Conservation (phyloP, 1,140 invertebrate genomes). For the Asbolus verrucosus region DNA sequence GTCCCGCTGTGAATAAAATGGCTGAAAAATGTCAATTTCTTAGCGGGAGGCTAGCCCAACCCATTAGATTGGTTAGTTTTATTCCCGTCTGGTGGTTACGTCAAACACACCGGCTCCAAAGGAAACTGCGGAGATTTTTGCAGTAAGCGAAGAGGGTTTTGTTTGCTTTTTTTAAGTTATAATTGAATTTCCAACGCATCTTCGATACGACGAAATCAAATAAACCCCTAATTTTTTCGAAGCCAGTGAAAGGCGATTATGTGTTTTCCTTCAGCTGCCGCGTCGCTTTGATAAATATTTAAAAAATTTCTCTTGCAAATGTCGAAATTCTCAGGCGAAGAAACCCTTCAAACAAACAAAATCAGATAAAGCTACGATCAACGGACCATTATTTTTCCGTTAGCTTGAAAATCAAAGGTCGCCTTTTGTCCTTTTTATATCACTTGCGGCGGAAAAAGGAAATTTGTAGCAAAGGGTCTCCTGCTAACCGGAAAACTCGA, state of each 20-base stretch:
- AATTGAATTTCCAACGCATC: constrained; percentile 12
- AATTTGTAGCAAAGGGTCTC: constrained; percentile 28
- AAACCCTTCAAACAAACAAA: constrained; percentile 17
- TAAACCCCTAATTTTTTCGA: neutral
- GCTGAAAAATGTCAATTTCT: constrained; percentile 32
- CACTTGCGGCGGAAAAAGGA: constrained; percentile 32
- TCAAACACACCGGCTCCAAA: constrained; percentile 1
- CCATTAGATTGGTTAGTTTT: constrained; percentile 27
- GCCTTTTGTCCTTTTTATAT: constrained; percentile 29
- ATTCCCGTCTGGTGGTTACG: constrained; percentile 18
- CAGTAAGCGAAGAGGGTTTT: neutral
- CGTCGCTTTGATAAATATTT: constrained; percentile 7
- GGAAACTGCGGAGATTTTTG: neutral
- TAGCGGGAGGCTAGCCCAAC: constrained; percentile 1
- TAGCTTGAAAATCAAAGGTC: constrained; percentile 27
- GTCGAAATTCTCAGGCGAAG: constrained; percentile 1
- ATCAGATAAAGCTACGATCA: constrained; percentile 23
- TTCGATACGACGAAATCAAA: neutral
- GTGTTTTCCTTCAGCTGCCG: neutral
- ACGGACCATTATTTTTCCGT: constrained; percentile 32
- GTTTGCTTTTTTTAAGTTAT: constrained; percentile 7
- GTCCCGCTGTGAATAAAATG: constrained; percentile 19
- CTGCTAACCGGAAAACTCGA: constrained; percentile 34
- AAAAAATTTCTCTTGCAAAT: constrained; percentile 8
- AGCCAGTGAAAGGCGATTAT: too few species aligned